phyloP scores from a whole-genome alignment of 2,113 vertebrate genomes.

The Neodontobutis hainanensis region DNA sequence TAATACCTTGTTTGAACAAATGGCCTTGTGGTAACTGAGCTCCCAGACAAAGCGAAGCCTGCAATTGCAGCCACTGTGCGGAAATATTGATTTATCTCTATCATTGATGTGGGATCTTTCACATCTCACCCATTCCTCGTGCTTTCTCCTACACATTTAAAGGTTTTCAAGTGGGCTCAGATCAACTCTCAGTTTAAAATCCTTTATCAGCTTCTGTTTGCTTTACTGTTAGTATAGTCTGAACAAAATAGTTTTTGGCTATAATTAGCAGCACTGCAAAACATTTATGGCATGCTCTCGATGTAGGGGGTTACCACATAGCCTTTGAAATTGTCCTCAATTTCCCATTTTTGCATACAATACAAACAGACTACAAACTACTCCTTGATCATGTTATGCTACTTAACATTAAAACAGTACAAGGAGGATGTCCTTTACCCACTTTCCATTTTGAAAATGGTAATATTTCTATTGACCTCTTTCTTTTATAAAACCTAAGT shows the following conservation, averaged over 20 bases:
- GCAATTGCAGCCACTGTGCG: constrained; percentile 49
- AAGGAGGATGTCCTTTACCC: too few relatives aligned
- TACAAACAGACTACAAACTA: too few relatives aligned
- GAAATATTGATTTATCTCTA: constrained; percentile 64
- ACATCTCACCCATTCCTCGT: constrained; percentile 39
- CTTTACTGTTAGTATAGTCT: neutral
- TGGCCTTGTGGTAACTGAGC: constrained; percentile 26
- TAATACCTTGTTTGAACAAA: constrained; percentile 39
- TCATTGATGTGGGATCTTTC: constrained; percentile 50
- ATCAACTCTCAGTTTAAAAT: constrained; percentile 29
- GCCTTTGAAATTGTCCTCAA: too few relatives aligned
- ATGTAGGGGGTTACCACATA: too few relatives aligned
- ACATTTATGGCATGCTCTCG: neutral
- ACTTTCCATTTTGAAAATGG: too few relatives aligned
- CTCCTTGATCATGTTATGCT: too few relatives aligned
- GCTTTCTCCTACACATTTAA: constrained; percentile 50
- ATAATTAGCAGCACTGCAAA: constrained; percentile 7
- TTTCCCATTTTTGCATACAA: too few relatives aligned
- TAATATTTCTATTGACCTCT: too few relatives aligned
- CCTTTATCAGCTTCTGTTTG: constrained; percentile 2
- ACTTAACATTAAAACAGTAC: too few relatives aligned
- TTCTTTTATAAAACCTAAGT: neutral
- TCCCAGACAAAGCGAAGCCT: constrained; percentile 54
- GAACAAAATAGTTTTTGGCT: constrained; percentile 17
- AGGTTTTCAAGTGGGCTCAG: constrained; percentile 43